A percentile compares a stretch with the other conserved stretches of the same genome.
phyloP scores from a whole-genome alignment of 53 echinoderm and acorn worm species.

The Patiria pectinifera region DNA sequence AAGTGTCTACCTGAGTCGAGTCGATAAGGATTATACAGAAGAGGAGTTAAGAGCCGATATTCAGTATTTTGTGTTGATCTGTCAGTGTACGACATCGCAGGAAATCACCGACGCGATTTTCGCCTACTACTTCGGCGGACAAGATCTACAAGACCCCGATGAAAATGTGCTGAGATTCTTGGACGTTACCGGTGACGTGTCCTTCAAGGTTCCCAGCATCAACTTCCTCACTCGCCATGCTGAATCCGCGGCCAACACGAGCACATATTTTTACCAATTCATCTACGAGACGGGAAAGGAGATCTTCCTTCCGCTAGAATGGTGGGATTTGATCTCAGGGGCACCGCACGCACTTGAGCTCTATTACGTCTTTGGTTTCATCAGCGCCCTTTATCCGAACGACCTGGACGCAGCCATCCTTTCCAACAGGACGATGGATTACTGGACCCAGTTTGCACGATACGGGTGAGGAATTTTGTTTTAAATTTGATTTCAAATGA shows the following conservation, averaged over 20 bases:
- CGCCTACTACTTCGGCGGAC: constrained; percentile 7
- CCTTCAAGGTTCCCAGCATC: not conserved
- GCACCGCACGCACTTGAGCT: constrained; percentile 6
- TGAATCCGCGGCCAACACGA: not conserved
- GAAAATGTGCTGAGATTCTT: constrained; percentile 7
- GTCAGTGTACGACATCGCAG: not conserved
- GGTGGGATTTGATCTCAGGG: not conserved
- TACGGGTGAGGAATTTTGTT: constrained; percentile 4
- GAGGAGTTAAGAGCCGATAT: not conserved
- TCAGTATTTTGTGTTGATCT: not conserved
- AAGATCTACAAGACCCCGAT: not conserved
- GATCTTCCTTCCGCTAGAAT: not conserved
- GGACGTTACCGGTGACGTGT: constrained; percentile 12
- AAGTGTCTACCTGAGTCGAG: not conserved
- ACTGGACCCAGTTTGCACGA: constrained; percentile 8
- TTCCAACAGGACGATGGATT: not conserved
- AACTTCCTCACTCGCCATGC: constrained; percentile 12
- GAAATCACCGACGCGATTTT: constrained; percentile 1
- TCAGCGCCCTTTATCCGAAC: not conserved
- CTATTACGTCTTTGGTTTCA: constrained; percentile 14
- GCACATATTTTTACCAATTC: constrained; percentile 25
- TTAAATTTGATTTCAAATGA: not conserved
- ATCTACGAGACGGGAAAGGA: constrained; percentile 23
- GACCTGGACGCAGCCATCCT: not conserved
- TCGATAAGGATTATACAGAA: not conserved